Conservation (phyloP, 2,113 vertebrate genomes). For the Tauraco erythrolophus region DNA sequence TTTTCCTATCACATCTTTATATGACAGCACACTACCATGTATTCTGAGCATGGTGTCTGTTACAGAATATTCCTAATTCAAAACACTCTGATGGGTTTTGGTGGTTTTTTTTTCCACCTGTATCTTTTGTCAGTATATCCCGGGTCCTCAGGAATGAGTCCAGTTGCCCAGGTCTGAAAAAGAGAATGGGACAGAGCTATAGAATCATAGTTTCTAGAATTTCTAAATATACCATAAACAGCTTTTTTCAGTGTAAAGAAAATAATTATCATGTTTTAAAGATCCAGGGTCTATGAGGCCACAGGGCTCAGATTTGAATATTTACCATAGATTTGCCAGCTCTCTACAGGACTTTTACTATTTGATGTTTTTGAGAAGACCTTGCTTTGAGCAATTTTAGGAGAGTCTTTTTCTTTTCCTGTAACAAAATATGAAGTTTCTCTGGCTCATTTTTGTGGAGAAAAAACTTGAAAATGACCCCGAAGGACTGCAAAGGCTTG, state of each 20-base stretch:
- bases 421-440: neutral
- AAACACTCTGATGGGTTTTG: neutral
- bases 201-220: neutral
- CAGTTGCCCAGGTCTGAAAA: neutral
- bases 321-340: neutral
- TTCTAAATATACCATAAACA: neutral
- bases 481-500: neutral
- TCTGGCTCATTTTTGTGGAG: neutral
- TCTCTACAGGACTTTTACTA: neutral
- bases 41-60: neutral
- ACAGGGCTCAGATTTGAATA: neutral
- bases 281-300: neutral
- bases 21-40: neutral
- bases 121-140: neutral
- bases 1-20: neutral
- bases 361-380: neutral
- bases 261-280: neutral
- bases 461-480: neutral
- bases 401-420: neutral
- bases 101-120: rapidly evolving
- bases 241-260: neutral
- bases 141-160: neutral
- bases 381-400: neutral
- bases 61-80: neutral
- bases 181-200: neutral